Percentiles rank a stretch among this genome's conserved stretches.
These are phyloP conservation scores for Cerceris rybyensis DNA, from an alignment of 2,888 invertebrate genomes.

Conservation along the genomic window DNA sequence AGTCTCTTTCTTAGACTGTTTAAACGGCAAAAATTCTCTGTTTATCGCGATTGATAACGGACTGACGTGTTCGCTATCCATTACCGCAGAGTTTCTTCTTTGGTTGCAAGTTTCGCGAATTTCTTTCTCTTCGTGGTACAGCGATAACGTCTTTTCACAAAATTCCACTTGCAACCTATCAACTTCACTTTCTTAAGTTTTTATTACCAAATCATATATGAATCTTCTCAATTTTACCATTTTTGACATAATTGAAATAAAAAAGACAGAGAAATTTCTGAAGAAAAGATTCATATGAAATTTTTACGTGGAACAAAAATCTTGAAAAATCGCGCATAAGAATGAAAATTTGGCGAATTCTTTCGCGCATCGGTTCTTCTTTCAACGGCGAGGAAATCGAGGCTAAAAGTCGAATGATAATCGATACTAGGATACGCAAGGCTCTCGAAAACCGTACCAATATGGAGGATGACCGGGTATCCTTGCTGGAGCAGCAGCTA, in stretches of 20 bases:
- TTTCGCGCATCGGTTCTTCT: slow-evolving; percentile 49
- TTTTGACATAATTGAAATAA: too few relatives aligned
- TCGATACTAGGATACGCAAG: slow-evolving; percentile 93
- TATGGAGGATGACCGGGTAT: slow-evolving; percentile 99
- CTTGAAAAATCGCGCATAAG: not conserved
- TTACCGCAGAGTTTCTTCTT: slow-evolving; percentile 1
- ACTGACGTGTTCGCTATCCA: slow-evolving; percentile 31
- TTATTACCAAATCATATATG: not conserved
- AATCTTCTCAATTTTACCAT: too few relatives aligned
- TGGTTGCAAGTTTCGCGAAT: not conserved
- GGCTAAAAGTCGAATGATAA: slow-evolving; percentile 64
- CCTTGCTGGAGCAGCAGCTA: slow-evolving; percentile 98
- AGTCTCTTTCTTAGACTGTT: slow-evolving; percentile 6
- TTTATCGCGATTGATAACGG: slow-evolving; percentile 52
- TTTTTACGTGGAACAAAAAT: not conserved
- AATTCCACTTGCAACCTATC: not conserved
- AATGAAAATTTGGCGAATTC: not conserved
- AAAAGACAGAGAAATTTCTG: too few relatives aligned
- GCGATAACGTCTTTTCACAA: not conserved
- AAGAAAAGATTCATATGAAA: too few relatives aligned
- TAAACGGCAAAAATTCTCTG: slow-evolving; percentile 7
- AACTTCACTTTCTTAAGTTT: not conserved
- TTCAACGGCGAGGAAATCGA: slow-evolving; percentile 63
- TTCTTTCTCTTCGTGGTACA: not conserved
- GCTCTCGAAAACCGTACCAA: slow-evolving; percentile 99